Conservation (phyloP, 1,140 invertebrate genomes). For the Nasonia vitripennis region DNA sequence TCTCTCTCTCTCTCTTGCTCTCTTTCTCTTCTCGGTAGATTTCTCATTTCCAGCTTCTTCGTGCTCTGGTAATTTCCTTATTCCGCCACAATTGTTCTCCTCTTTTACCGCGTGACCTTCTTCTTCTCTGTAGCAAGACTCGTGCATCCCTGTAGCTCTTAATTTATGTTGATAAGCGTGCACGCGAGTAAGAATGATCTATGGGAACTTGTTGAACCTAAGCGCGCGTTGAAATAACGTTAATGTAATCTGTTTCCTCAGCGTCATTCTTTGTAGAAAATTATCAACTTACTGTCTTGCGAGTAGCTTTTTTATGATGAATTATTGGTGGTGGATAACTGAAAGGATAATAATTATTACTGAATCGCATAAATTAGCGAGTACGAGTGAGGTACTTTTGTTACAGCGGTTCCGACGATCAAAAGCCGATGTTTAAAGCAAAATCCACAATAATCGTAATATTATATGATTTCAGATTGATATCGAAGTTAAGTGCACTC, state of each 20-base stretch:
- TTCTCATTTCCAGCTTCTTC: constrained; percentile 3
- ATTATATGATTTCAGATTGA: too few species aligned
- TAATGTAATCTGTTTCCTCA: constrained; percentile 5
- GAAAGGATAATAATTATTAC: too few species aligned
- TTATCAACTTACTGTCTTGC: not conserved
- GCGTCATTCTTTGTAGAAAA: not conserved
- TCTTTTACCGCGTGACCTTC: not conserved
- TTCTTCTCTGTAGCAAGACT: constrained; percentile 2
- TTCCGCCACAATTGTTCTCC: not conserved
- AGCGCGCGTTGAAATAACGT: constrained; percentile 23
- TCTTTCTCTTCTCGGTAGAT: constrained; percentile 31
- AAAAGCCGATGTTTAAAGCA: too few species aligned
- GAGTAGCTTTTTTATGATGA: too few species aligned
- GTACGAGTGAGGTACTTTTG: too few species aligned
- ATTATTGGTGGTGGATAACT: too few species aligned
- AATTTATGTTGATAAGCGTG: constrained; percentile 15
- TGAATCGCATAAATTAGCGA: too few species aligned
- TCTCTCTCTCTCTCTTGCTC: constrained; percentile 31
- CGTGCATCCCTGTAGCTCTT: not conserved
- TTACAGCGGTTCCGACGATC: too few species aligned
- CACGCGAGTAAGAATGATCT: constrained; percentile 21
- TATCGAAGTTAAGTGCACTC: too few species aligned
- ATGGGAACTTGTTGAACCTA: constrained; percentile 23
- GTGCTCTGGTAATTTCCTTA: constrained; percentile 38
- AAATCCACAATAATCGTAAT: too few species aligned